Base-by-base conservation (phyloP, 2,888 invertebrate species). In the Ramazzottius varieornatus region DNA sequence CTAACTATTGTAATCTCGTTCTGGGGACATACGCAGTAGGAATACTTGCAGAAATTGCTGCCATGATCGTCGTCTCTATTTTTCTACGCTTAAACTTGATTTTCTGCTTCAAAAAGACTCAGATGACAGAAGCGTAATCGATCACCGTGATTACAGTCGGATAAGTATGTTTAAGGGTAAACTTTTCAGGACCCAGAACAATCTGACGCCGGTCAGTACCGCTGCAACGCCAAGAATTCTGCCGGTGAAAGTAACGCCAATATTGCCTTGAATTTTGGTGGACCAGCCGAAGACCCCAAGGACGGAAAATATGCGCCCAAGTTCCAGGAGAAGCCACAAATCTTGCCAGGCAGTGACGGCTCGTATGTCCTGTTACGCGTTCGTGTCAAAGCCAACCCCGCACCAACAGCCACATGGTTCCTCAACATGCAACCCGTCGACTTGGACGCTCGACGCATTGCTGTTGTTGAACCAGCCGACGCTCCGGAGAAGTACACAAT, bases 161-260 rank as follows among this genome's bases (percentile, higher is more conserved):
- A n/a, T n/a, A 1, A 8, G 33, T 40, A 32, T 40, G 33, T 46
- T 46, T 65, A 32, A n/a, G n/a, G n/a, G n/a, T n/a, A n/a, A n/a
- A 20, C 8, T 40, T 70, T 72, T 20, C 72, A 79, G 79, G 89
- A 91, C 79, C 96, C 96, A 66, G 88, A 88, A 70, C 86, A 86
- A 75, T 86, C 88, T 75, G 96, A 98, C 79, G 96, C 94, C 73
- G 98, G 98, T 72, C 90, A 90, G 79, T 98, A 96, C 82, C 85
- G 94, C 75, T 96, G 96, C 82, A 94, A 94, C 79, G 98, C 96
- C 73, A 87, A 92, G 81, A 98, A 98, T 82, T 84, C 86, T 78
- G 86, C 85, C 79, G 98, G 98, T 78, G 96, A 98, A 82, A 93
- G 93, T 81, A 98, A 98, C 82, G 98, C 98, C 73, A 98, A 96